A percentile compares a stretch with the other conserved stretches of the same genome.
phyloP scores from a whole-genome alignment of 2,888 invertebrate genomes.

The Ormyrus nitidulus region DNA sequence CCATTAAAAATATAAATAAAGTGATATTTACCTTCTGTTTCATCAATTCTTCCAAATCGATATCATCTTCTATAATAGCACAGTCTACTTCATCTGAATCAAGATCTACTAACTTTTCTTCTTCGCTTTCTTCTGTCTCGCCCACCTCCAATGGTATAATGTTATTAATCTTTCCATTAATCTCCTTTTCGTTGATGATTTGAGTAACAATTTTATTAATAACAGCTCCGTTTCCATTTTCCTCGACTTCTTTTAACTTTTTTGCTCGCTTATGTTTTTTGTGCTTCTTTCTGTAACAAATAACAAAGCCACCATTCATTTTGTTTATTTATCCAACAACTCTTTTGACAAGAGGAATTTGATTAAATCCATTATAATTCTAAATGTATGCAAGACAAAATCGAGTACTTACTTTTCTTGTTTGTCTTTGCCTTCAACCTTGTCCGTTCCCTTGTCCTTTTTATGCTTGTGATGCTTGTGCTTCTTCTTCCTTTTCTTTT shows the following conservation, averaged over 20 bases:
- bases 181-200: slow-evolving; percentile 61
- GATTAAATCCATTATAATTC: not conserved
- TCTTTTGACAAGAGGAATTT: not conserved
- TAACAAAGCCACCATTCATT: not conserved
- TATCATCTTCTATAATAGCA: slow-evolving; percentile 87
- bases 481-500: slow-evolving; percentile 73
- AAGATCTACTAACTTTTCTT: slow-evolving; percentile 72
- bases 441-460: slow-evolving; percentile 70
- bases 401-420: slow-evolving; percentile 64
- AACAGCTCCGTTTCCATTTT: slow-evolving; percentile 68
- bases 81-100: slow-evolving; percentile 80
- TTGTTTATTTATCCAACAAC: not conserved
- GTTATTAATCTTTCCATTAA: slow-evolving; percentile 70
- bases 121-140: slow-evolving; percentile 73
- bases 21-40: slow-evolving; percentile 84
- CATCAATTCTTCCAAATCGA: slow-evolving; percentile 92
- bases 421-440: slow-evolving; percentile 66
- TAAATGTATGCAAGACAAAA: not conserved
- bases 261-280: slow-evolving; percentile 72
- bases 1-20: slow-evolving; percentile 1
- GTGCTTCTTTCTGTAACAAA: slow-evolving; percentile 68
- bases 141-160: slow-evolving; percentile 67
- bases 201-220: slow-evolving; percentile 64
- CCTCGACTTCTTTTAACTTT: slow-evolving; percentile 61
- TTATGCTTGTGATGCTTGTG: slow-evolving; percentile 74